Evolutionary conservation across 2,113 vertebrate species (phyloP).

Genomic region (Notothenia coriiceps): DNA sequence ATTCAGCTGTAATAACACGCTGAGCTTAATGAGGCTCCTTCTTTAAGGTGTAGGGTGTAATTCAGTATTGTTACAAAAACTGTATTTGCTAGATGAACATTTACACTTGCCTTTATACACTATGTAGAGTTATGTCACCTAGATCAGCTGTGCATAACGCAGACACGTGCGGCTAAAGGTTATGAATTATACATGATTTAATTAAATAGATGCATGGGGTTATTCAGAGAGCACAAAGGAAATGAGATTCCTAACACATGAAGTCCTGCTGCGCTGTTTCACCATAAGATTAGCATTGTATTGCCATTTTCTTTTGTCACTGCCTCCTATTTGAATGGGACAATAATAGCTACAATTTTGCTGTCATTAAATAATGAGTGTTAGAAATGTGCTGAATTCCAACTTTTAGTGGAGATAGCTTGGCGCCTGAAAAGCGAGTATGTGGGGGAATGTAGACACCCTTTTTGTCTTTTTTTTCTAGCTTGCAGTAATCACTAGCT

Average conservation of each 20-base stretch:
- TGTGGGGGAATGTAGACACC: not conserved
- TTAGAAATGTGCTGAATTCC: constrained; percentile 63
- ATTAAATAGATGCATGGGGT: constrained; percentile 68
- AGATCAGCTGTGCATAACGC: constrained; percentile 27
- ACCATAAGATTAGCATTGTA: constrained; percentile 57
- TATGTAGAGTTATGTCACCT: constrained; percentile 32
- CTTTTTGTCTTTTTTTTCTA: not conserved
- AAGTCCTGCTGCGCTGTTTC: constrained; percentile 42
- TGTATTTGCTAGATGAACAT: constrained; percentile 28
- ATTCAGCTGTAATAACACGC: no score
- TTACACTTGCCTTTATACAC: constrained; percentile 31
- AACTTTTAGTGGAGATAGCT: constrained; percentile 36
- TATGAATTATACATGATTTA: constrained; percentile 78
- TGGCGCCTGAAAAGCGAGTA: not conserved
- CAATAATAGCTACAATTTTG: constrained; percentile 53
- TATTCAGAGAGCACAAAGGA: constrained; percentile 72
- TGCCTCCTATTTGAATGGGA: constrained; percentile 31
- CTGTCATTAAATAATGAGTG: constrained; percentile 68
- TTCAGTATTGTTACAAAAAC: constrained; percentile 38
- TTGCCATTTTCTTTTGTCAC: constrained; percentile 48
- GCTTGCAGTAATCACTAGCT: constrained; percentile 5
- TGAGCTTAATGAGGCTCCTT: no score
- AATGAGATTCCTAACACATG: constrained; percentile 64
- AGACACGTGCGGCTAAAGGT: constrained; percentile 36
- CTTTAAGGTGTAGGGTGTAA: no score